phyloP scores from a whole-genome alignment of 2,888 invertebrate genomes.

The Lasius platythorax region DNA sequence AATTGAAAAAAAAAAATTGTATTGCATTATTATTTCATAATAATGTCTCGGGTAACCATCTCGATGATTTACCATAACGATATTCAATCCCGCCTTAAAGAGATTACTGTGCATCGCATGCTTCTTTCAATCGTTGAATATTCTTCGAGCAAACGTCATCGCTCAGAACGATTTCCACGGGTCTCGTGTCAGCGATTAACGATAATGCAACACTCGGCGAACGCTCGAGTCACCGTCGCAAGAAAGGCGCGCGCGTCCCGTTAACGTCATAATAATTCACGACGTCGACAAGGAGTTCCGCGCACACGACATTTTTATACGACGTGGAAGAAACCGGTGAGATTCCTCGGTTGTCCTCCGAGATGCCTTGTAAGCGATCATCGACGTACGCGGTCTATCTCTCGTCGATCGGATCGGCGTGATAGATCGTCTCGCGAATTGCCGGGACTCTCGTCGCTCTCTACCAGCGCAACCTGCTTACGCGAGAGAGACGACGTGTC shows the following conservation, averaged over 20 bases:
- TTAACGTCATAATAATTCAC: slow-evolving; percentile 80
- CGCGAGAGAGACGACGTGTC: slow-evolving; percentile 69
- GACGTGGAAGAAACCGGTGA: slow-evolving; percentile 74
- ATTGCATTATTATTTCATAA: neutral
- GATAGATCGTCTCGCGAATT: slow-evolving; percentile 61
- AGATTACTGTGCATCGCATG: neutral
- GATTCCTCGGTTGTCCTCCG: slow-evolving; percentile 65
- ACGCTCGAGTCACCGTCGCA: slow-evolving; percentile 51
- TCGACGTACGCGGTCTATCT: slow-evolving; percentile 65
- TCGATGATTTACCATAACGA: neutral
- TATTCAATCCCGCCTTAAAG: neutral
- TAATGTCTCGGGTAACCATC: neutral
- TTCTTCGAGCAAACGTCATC: slow-evolving; percentile 30
- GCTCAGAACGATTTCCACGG: slow-evolving; percentile 15
- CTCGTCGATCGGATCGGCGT: slow-evolving; percentile 67
- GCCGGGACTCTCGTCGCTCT: slow-evolving; percentile 65
- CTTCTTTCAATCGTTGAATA: slow-evolving; percentile 1
- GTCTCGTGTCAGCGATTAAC: slow-evolving; percentile 72
- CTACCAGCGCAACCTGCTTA: slow-evolving; percentile 80
- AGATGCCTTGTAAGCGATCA: slow-evolving; percentile 55
- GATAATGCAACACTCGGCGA: slow-evolving; percentile 59
- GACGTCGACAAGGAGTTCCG: slow-evolving; percentile 61
- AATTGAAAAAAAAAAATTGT: neutral
- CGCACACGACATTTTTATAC: slow-evolving; percentile 68
- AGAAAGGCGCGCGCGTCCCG: slow-evolving; percentile 64